These are phyloP conservation scores for Peromyscus melanophrys DNA, from an alignment of 2,797 vertebrate genomes.

Conservation along the genomic window DNA sequence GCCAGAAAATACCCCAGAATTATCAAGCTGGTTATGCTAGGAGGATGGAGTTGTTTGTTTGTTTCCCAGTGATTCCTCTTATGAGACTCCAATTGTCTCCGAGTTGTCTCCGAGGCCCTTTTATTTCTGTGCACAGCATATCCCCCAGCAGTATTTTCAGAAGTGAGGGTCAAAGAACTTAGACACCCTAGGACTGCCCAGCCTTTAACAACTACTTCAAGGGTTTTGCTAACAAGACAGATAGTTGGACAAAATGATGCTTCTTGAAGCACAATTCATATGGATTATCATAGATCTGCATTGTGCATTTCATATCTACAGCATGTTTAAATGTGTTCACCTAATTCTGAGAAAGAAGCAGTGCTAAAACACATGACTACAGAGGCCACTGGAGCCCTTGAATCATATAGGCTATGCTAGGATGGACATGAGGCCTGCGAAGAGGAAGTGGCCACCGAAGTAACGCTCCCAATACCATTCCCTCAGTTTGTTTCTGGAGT, in stretches of 20 bases:
- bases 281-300: not conserved
- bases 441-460: not conserved
- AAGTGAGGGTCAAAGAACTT: constrained; percentile 10
- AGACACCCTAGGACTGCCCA: not conserved
- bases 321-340: not conserved
- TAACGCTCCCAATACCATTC: not conserved
- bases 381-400: not conserved
- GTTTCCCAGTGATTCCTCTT: not conserved
- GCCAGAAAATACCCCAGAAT: not conserved
- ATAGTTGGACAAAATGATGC: constrained; percentile 28
- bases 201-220: not conserved
- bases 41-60: not conserved
- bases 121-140: not conserved
- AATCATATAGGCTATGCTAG: not conserved
- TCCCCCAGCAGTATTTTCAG: not conserved
- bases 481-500: constrained; percentile 3
- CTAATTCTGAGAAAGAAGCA: constrained; percentile 35
- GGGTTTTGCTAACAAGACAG: not conserved
- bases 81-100: not conserved
- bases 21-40: not conserved
- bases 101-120: not conserved
- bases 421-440: not conserved
- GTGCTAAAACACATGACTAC: not conserved
- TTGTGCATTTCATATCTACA: not conserved
- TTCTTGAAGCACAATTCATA: not conserved